phyloP scores from a whole-genome alignment of 2,113 vertebrate species.

The Bufo gargarizans region DNA sequence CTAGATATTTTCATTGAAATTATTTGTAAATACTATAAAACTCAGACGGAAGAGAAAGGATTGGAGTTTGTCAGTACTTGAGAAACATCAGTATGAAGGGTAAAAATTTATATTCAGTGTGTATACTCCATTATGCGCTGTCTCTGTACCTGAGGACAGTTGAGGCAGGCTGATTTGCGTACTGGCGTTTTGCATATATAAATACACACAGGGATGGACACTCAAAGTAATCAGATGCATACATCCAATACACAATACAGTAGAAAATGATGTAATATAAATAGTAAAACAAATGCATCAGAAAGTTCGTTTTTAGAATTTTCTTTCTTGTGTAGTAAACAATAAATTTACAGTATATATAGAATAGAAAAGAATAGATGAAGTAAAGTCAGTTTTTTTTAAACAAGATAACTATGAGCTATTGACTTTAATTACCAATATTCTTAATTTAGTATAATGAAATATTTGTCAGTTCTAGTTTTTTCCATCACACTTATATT shows the following conservation, averaged over 20 bases:
- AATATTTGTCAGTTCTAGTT: no score
- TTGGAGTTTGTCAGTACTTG: not conserved
- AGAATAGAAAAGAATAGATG: no score
- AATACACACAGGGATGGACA: not conserved
- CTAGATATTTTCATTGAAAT: not conserved
- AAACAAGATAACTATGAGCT: no score
- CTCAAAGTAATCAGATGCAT: not conserved
- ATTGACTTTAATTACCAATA: no score
- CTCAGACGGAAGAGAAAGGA: not conserved
- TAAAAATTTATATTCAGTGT: constrained; percentile 9
- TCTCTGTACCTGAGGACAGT: not conserved
- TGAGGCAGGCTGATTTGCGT: not conserved
- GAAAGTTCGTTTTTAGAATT: no score
- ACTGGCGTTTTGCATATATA: not conserved
- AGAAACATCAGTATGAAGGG: not conserved
- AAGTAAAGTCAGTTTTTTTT: no score
- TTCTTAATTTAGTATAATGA: no score
- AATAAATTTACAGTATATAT: no score
- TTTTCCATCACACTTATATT: no score
- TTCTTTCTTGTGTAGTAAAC: no score
- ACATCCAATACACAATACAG: not conserved
- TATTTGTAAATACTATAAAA: not conserved
- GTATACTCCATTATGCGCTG: not conserved
- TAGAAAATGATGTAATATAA: not conserved
- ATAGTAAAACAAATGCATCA: not conserved